phyloP scores from a whole-genome alignment of 2,113 vertebrate species.

The Poeciliopsis prolifica region DNA sequence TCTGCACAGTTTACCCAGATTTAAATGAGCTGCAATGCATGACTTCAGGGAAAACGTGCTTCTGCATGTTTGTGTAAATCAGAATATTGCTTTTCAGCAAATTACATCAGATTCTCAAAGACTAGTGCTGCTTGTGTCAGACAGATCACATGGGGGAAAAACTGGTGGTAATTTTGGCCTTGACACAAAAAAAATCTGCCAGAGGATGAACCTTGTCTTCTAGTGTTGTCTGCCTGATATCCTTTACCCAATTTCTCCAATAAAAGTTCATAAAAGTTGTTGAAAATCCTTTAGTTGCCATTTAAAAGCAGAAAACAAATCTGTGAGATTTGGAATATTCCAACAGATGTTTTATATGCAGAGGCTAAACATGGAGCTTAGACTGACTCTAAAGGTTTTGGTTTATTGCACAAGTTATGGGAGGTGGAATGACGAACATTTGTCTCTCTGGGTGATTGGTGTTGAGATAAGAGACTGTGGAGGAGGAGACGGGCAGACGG shows the following conservation, averaged over 20 bases:
- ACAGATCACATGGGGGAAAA: not conserved
- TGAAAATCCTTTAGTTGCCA: no score
- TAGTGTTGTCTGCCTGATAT: not conserved
- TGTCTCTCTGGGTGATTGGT: no score
- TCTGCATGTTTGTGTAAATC: not conserved
- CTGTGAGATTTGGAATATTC: no score
- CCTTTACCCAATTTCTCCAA: not conserved
- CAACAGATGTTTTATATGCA: no score
- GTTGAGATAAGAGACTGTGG: no score
- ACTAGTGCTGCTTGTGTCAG: not conserved
- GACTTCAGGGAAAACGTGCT: not conserved
- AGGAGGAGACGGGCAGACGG: not conserved
- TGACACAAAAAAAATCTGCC: not conserved
- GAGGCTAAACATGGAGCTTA: no score
- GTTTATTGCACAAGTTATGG: not conserved
- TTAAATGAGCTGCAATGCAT: not conserved
- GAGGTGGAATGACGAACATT: no score
- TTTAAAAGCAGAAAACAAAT: no score
- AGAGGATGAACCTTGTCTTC: not conserved
- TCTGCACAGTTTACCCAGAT: not conserved
- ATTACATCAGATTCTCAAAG: not conserved
- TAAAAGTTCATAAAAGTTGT: not conserved
- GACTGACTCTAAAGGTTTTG: not conserved
- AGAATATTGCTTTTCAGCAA: not conserved
- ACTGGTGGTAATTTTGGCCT: not conserved